phyloP scores from a whole-genome alignment of 1,140 invertebrate species.

The Apis dorsata region DNA sequence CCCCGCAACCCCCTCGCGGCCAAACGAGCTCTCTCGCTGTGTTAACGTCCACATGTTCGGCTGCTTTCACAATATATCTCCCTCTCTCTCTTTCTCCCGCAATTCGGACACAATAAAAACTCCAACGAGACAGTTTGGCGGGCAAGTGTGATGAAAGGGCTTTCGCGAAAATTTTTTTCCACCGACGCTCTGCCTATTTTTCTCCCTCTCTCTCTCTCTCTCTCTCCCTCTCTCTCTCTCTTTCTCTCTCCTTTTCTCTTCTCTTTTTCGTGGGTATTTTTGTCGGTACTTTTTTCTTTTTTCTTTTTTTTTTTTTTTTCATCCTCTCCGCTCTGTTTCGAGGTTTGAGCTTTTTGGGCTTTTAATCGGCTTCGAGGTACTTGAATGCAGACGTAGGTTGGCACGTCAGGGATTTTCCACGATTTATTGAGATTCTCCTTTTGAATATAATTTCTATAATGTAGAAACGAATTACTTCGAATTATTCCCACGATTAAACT shows the following conservation, averaged over 20 bases:
- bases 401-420: background rate
- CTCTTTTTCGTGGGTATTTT: background rate
- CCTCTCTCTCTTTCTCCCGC: conserved; percentile 63
- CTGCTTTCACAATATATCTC: conserved; percentile 75
- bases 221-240: too few species aligned
- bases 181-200: background rate
- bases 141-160: conserved; percentile 66
- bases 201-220: too few species aligned
- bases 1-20: conserved; percentile 52
- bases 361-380: conserved; percentile 39
- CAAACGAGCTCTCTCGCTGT: conserved; percentile 65
- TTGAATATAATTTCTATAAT: too few species aligned
- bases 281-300: background rate
- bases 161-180: conserved; percentile 61
- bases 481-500: too few species aligned
- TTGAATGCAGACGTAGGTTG: conserved; percentile 22
- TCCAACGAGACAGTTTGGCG: conserved; percentile 70
- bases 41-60: conserved; percentile 69
- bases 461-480: too few species aligned
- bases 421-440: too few species aligned
- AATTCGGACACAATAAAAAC: conserved; percentile 73
- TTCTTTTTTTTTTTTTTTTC: too few species aligned
- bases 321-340: too few species aligned
- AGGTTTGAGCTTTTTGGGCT: background rate
- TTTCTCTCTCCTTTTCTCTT: too few species aligned